Evolutionary conservation across 2,113 vertebrate genomes (phyloP).

Genomic region (Archocentrus centrarchus): DNA sequence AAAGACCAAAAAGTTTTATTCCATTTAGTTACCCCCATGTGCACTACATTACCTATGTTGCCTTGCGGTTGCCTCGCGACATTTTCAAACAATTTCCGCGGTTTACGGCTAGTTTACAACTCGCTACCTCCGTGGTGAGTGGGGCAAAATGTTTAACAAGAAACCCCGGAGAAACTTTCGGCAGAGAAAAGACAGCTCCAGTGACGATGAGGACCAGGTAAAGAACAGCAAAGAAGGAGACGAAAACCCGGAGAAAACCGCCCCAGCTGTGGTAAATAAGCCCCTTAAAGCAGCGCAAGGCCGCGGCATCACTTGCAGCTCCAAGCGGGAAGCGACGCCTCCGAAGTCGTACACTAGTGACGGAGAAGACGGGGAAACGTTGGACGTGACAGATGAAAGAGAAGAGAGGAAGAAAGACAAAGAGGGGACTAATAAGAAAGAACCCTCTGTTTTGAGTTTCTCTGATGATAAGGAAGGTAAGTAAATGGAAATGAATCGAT

Average conservation of each 20-base stretch:
- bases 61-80: constrained; percentile 54
- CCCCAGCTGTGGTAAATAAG: constrained; percentile 18
- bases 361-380: constrained; percentile 36
- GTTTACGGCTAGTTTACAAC: background rate
- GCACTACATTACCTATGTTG: constrained; percentile 44
- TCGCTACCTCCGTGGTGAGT: background rate
- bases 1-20: background rate
- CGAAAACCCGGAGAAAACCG: background rate
- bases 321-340: constrained; percentile 64
- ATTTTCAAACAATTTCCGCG: background rate
- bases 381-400: constrained; percentile 8
- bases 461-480: constrained; percentile 77
- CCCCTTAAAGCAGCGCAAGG: constrained; percentile 29
- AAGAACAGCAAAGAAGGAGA: constrained; percentile 20
- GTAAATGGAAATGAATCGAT: background rate
- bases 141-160: constrained; percentile 76
- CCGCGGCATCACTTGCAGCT: constrained; percentile 72
- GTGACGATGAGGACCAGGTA: constrained; percentile 72
- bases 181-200: constrained; percentile 74
- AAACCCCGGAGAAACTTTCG: constrained; percentile 77
- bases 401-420: constrained; percentile 7
- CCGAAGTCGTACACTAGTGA: constrained; percentile 46
- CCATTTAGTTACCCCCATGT: too few relatives aligned
- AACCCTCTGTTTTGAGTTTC: constrained; percentile 69
- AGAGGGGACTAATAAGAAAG: constrained; percentile 33